Base-by-base conservation (phyloP, 2,797 vertebrate genomes). In the Hafferia zeledoni region DNA sequence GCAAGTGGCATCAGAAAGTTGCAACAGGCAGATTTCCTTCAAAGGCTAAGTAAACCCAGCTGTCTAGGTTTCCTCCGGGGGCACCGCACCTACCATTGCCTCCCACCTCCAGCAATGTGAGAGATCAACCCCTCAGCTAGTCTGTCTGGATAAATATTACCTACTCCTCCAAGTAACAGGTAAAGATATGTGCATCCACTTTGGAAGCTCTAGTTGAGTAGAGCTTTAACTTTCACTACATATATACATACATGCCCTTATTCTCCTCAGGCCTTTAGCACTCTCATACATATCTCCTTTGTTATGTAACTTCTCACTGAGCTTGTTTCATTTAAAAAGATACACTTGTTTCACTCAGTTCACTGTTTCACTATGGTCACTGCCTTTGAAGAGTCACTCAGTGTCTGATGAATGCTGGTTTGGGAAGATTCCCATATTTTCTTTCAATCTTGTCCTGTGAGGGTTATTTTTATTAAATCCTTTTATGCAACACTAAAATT, bases 71-170 rank as follows among this genome's bases (percentile, higher is more conserved):
- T 44, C 12, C 14, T 70, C 9, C 9, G 25, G 13, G 13, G 14
- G 4, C 44, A 7, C 13, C 60, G 3, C 35, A 50, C 13, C 31
- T 27, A 18, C 13, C 6, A 1, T 6, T 70, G 22, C 22, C 6
- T 56, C 22, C 24, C 22, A 35, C 7, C n/a, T 22, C 33, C 25
- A 16, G 16, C 20, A 44, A 37, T 33, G 3, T 6, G 17, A 39
- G 35, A 37, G 17, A 11, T 52, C 16, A 20, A 5, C 2, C 0
- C 1, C 3, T 3, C 17, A 15, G 35, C 12, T 4, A 2, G 8
- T 39, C 41, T 35, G 3, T 20, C 0, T 0, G 9, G 50, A 69
- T 59, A 70, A 83, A 77, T 16, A 23, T 8, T 5, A 56, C 7
- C 11, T 35, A 4, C 33, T 71, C 22, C 53, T 78, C 23, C 39